Evolutionary conservation across 2,113 vertebrate species (phyloP), one percentile per base, ranked within the genome.

Genomic region (Motacilla tschutschensis): DNA sequence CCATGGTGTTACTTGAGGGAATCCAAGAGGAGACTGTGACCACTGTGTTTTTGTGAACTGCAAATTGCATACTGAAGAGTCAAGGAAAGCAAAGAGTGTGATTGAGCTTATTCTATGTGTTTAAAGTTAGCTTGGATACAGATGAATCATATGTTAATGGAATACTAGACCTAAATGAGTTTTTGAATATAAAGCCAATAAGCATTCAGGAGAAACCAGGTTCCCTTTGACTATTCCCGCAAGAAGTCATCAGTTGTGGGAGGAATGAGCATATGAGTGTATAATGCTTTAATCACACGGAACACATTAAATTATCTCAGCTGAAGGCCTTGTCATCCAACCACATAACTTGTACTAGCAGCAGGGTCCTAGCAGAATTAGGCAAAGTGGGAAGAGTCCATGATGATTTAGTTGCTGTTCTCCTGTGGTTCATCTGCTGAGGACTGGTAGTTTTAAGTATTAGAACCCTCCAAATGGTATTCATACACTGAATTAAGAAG

Each of bases 31-130:
- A 57, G 2, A 46, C 4, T 28, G 4, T 60, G 26, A 79, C 15
- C 12, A 31, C 0, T 0, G 0, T 0, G 2, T 29, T 35, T 53
- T 69, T 29, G 17, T 65, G 43, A 62, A 6, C 24, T 43, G 38
- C 14, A 58, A 50, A 41, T 1, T 62, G 47, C 70, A 58, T 43
- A 22, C 11, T 69, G 24, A 66, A 58, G 19, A 55, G 5, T 25
- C 31, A 70, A 64, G 29, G 28, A 51, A 74, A 78, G 25, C 12
- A 35, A 21, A 31, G 12, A 48, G 6, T 33, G 12, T 31, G 31
- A 64, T 9, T 40, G 65, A 36, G 14, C 71, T 87, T n/a, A 21
- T 59, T 89, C 77, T 33, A 18, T 54, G 20, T 76, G 9, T 84
- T 87, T 73, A 55, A 83, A 83, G 35, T 85, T 85, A 47, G 17